Conservation (phyloP, 2,888 invertebrate genomes). For the Mycogona germanica region DNA sequence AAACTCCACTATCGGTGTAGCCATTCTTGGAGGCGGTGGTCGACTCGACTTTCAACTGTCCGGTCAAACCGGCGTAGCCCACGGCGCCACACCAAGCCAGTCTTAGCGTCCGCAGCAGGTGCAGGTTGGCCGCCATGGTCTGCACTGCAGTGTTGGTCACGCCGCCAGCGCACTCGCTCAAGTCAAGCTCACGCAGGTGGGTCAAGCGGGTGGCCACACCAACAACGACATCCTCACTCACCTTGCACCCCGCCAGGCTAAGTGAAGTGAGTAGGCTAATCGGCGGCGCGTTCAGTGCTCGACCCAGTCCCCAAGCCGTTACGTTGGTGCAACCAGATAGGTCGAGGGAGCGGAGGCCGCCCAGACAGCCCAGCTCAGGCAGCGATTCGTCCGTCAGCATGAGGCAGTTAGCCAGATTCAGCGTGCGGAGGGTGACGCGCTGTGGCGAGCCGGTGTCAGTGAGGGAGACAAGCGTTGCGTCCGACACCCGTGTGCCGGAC, state of each 20-base stretch:
- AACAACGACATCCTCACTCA: constrained; percentile 49
- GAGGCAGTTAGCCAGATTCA: constrained; percentile 29
- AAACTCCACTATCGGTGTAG: not conserved
- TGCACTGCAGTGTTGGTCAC: constrained; percentile 54
- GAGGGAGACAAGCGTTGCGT: too few relatives aligned
- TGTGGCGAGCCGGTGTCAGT: too few relatives aligned
- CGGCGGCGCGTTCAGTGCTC: constrained; percentile 40
- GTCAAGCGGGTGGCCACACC: constrained; percentile 46
- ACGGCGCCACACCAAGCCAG: constrained; percentile 53
- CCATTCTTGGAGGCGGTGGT: not conserved
- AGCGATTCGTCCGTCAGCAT: constrained; percentile 49
- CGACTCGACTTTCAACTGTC: constrained; percentile 41
- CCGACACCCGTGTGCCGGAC: too few relatives aligned
- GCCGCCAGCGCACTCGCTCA: constrained; percentile 55
- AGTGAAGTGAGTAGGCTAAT: constrained; percentile 27
- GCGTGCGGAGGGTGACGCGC: not conserved
- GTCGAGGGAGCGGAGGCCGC: constrained; percentile 45
- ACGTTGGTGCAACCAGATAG: constrained; percentile 54
- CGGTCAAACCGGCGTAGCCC: constrained; percentile 55
- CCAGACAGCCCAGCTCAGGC: constrained; percentile 42
- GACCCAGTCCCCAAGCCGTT: constrained; percentile 46
- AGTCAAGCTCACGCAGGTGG: constrained; percentile 46
- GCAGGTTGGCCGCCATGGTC: constrained; percentile 50
- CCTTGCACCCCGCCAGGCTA: constrained; percentile 29
- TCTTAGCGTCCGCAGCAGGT: constrained; percentile 45